Conservation (phyloP, 2,888 invertebrate genomes). For the Apoderus coryli region DNA sequence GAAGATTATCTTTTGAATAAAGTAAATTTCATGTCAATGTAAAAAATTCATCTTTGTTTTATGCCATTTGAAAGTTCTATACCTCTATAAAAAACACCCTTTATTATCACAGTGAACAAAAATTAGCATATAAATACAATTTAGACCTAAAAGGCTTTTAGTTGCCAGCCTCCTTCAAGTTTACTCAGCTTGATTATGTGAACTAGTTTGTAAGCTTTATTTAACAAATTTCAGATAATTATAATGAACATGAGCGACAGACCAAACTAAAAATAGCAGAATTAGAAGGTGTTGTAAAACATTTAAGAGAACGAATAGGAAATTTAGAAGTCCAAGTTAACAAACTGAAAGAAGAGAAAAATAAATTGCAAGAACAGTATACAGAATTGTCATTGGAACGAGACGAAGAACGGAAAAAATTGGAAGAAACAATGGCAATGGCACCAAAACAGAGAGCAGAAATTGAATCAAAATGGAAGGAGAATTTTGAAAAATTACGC, state of each 20-base stretch:
- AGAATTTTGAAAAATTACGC: slow-evolving; percentile 52
- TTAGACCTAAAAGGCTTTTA: too few relatives aligned
- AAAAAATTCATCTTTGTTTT: too few relatives aligned
- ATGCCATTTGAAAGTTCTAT: too few relatives aligned
- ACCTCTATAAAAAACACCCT: not conserved
- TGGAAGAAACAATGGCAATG: slow-evolving; percentile 44
- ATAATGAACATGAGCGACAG: slow-evolving; percentile 24
- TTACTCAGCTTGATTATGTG: too few relatives aligned
- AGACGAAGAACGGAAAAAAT: slow-evolving; percentile 37
- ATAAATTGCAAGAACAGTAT: slow-evolving; percentile 31
- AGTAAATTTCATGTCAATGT: too few relatives aligned
- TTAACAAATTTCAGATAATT: slow-evolving; percentile 10
- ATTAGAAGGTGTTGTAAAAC: slow-evolving; percentile 34
- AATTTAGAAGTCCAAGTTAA: slow-evolving; percentile 36
- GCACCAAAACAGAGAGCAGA: slow-evolving; percentile 44
- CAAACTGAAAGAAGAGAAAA: slow-evolving; percentile 35
- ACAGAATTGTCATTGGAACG: slow-evolving; percentile 28
- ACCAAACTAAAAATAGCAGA: slow-evolving; percentile 31
- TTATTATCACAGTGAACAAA: slow-evolving; percentile 1
- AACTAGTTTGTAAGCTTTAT: too few relatives aligned
- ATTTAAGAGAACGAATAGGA: slow-evolving; percentile 36
- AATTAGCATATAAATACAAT: too few relatives aligned
- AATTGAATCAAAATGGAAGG: slow-evolving; percentile 45
- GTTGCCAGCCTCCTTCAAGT: too few relatives aligned
- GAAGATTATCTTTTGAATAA: too few relatives aligned